A percentile compares a stretch with the other conserved stretches of the same genome.
These are phyloP conservation scores for Lepetodrilus schrolli DNA, from an alignment of 2,888 invertebrate genomes.

Conservation along the genomic window DNA sequence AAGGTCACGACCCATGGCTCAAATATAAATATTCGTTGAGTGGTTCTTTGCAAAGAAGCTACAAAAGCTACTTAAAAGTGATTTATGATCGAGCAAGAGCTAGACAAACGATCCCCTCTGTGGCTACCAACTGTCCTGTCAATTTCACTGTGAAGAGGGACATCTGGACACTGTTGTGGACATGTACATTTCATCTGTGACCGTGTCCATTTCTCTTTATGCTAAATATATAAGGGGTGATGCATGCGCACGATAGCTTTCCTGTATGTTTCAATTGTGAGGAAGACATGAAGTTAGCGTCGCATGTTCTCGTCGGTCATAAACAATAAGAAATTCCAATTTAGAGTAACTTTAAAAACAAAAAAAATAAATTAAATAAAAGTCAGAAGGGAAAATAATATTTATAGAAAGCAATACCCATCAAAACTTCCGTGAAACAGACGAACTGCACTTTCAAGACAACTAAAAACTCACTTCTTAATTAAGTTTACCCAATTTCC, in stretches of 20 bases:
- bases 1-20: slow-evolving; percentile 19
- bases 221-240: not conserved
- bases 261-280: not conserved
- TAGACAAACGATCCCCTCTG: not conserved
- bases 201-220: not conserved
- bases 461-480: too few species aligned
- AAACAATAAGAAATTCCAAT: too few species aligned
- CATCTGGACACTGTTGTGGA: slow-evolving; percentile 12
- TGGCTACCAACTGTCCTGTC: not conserved
- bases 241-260: too few species aligned
- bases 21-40: not conserved
- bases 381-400: too few species aligned
- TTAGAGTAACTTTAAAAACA: too few species aligned
- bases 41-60: not conserved
- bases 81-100: slow-evolving; percentile 16
- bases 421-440: too few species aligned
- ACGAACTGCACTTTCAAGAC: too few species aligned
- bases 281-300: too few species aligned
- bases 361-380: too few species aligned
- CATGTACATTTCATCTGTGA: not conserved
- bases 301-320: too few species aligned
- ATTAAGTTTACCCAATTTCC: too few species aligned
- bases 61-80: not conserved
- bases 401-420: too few species aligned
- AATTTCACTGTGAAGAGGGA: not conserved